Percentiles rank a stretch among this genome's conserved stretches.
These are phyloP conservation scores for Mormyrus hasselquistii DNA, from an alignment of 2,797 vertebrate species.

Conservation along the genomic window DNA sequence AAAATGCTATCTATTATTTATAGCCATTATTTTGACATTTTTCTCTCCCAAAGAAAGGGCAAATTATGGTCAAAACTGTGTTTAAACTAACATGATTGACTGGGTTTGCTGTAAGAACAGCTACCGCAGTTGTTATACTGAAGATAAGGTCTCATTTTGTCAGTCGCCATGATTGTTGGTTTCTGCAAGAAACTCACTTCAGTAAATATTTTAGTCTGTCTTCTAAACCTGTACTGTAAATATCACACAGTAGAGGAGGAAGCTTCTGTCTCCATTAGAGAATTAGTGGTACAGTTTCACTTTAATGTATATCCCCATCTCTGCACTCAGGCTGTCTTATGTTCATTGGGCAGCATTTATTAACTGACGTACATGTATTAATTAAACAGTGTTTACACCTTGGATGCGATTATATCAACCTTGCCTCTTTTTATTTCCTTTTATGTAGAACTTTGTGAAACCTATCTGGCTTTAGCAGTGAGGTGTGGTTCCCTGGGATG, in stretches of 20 bases:
- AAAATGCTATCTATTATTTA: neutral
- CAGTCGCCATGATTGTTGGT: neutral
- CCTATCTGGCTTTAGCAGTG: neutral
- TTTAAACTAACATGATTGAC: neutral
- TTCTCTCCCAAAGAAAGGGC: neutral
- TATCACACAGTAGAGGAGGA: conserved; percentile 53
- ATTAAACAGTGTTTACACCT: neutral
- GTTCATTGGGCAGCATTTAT: neutral
- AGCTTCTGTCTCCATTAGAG: conserved; percentile 49
- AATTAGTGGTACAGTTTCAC: conserved; percentile 60
- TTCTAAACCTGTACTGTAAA: conserved; percentile 38
- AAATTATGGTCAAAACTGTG: neutral
- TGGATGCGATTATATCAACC: neutral
- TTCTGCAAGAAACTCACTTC: neutral
- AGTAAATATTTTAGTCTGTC: neutral
- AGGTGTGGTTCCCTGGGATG: neutral
- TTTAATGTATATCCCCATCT: conserved; percentile 22
- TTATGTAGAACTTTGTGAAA: neutral
- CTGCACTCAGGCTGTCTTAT: conserved; percentile 23
- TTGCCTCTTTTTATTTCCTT: neutral
- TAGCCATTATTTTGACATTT: conserved; percentile 24
- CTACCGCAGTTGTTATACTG: neutral
- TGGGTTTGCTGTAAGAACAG: neutral
- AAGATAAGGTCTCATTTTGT: neutral
- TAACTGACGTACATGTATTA: neutral